These are phyloP conservation scores for Archips xylosteana DNA, from an alignment of 2,888 invertebrate species.

Conservation along the genomic window DNA sequence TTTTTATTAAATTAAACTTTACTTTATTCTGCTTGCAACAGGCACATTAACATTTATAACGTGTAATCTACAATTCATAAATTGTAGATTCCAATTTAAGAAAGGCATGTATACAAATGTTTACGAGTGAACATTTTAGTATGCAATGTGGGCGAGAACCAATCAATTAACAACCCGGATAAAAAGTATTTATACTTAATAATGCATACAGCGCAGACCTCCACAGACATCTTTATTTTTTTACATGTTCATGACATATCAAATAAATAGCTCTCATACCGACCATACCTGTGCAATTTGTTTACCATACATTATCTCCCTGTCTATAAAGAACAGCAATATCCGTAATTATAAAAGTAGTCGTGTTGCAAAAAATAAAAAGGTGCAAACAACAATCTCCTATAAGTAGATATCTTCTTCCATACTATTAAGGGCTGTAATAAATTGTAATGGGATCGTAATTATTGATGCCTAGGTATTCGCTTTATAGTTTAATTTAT, in stretches of 20 bases:
- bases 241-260: background rate
- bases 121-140: conserved; percentile 2
- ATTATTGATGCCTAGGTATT: background rate
- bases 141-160: conserved; percentile 13
- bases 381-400: conserved; percentile 1
- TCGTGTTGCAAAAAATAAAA: conserved; percentile 21
- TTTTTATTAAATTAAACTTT: background rate
- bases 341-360: conserved; percentile 28
- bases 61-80: background rate
- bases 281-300: conserved; percentile 2
- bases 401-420: background rate
- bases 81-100: conserved; percentile 4
- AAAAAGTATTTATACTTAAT: conserved; percentile 26
- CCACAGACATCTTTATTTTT: conserved; percentile 18
- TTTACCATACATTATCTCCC: conserved; percentile 18
- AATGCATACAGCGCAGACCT: background rate
- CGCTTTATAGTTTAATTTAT: background rate
- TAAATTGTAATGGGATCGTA: background rate
- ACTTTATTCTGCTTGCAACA: background rate
- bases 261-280: conserved; percentile 23
- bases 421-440: background rate
- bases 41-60: background rate
- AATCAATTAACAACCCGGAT: conserved; percentile 22
- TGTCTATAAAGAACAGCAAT: conserved; percentile 11
- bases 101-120: conserved; percentile 6